Base-by-base conservation (phyloP, 1,140 invertebrate species). In the Zophobas atratus region DNA sequence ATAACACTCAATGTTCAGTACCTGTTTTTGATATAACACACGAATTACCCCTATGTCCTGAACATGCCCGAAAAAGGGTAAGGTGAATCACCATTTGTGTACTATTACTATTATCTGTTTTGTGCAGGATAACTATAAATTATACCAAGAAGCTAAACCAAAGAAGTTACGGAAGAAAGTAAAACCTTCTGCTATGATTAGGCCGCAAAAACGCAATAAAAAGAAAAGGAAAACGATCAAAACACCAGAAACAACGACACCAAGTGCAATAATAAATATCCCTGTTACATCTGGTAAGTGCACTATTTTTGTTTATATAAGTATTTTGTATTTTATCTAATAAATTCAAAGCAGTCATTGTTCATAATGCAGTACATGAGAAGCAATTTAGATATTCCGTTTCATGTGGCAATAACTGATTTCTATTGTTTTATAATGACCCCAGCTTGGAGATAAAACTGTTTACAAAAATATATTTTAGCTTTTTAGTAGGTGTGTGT, bases 1-100 rank as follows among this genome's bases (percentile, higher is more conserved):
- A 96, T 86, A 96, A 96, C 79, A 93, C 94, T 34, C 94, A 96
- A 85, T 98, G 96, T 87, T 94, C 94, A 80, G 89, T 94, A 75
- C 96, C 97, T 70, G 94, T 97, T 33, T 92, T 97, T 83, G 95
- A 97, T 88, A 91, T 96, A 74, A 90, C 91, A 33, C 94, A 96
- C 82, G 94, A 96, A 83, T 87, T 95, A 81, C 95, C 96, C 46
- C 87, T 97, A 0, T 98, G 96, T 86, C 88, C 90, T 3, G 93
- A 94, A 81, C 96, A 98, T 85, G 93, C 93, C 1, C 90, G 93
- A 84, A 94, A 94, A 85, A 87, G 92, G 82, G 90, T 90, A 83
- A 84, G 88, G 20, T 20, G 49, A 1, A 70, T 46, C 33, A 35
- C 6, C 41, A 63, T 77, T 75, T 56, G 57, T 76, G 75, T 33